Base-by-base conservation (phyloP, 2,888 invertebrate genomes). In the Hipparchia sbordonii region DNA sequence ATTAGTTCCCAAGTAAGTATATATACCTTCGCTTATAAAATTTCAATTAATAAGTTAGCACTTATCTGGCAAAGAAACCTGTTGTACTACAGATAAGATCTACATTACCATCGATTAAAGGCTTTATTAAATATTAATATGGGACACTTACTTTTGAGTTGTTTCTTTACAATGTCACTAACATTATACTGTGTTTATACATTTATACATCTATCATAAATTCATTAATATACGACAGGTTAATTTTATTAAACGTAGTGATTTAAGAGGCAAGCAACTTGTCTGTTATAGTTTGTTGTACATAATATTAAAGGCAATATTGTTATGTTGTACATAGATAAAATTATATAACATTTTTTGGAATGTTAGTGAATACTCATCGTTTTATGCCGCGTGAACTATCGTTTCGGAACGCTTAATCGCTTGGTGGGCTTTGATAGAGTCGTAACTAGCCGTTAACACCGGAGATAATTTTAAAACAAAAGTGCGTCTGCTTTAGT, bases 61-160 rank as follows among this genome's bases (percentile, higher is more conserved):
- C 66, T 61, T 67, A 73, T 70, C 67, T 51, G 67, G 73, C 23
- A 73, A 70, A 67, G 57, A 69, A 54, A 72, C 71, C 45, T 74
- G 61, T 48, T 61, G 75, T 63, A 65, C 59, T 54, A 68, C 66
- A 74, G 75, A 74, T 72, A 77, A 72, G 46, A 68, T 72, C 68
- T 9, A 75, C 71, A 73, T 79, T 79, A 77, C 75, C 79, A 79
- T 78, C 61, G 73, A 74, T 77, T 76, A 82, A 79, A 84, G 84
- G 82, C 81, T 79, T 82, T 81, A 82, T 85, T 87, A 80, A 86
- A 86, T 86, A 86, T 87, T 84, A 80, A 85, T 85, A 78, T 76
- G 75, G 76, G 67, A 75, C 72, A 72, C 48, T 77, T 76, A 77
- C 79, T 77, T 46, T 70, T 51, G 13, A 65, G 39, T 48, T 51